Evolutionary conservation across 2,797 vertebrate genomes (phyloP).

Genomic region (Octomys mimax): DNA sequence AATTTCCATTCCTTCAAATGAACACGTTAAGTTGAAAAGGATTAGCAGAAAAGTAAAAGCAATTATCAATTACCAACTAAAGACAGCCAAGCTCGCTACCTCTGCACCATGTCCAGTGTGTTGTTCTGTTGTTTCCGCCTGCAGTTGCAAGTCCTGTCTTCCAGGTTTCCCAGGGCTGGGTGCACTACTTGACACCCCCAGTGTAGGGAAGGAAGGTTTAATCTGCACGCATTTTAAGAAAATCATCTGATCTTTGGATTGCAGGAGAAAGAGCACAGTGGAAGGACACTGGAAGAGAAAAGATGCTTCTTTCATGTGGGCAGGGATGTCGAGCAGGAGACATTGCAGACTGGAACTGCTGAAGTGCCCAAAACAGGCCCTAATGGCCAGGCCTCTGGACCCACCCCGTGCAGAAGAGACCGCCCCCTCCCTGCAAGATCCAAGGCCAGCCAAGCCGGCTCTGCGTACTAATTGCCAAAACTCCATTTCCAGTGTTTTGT

Average conservation of each 20-base stretch:
- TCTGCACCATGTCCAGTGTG: no score
- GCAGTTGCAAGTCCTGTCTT: not conserved
- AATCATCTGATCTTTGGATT: not conserved
- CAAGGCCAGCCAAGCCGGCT: not conserved
- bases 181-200: not conserved
- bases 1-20: not conserved
- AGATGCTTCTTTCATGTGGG: not conserved
- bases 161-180: not conserved
- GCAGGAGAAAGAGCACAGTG: not conserved
- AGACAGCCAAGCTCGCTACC: no score
- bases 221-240: not conserved
- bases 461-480: not conserved
- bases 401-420: no score
- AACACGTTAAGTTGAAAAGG: slow-evolving; percentile 28
- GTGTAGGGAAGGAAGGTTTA: not conserved
- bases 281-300: not conserved
- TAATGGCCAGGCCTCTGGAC: not conserved
- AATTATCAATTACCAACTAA: not conserved
- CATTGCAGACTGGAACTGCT: not conserved
- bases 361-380: not conserved
- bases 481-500: no score
- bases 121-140: no score
- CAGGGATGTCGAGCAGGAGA: not conserved
- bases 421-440: no score
- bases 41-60: not conserved